These are phyloP conservation scores for Caracal caracal DNA, from an alignment of 2,113 vertebrate species.

Conservation along the genomic window DNA sequence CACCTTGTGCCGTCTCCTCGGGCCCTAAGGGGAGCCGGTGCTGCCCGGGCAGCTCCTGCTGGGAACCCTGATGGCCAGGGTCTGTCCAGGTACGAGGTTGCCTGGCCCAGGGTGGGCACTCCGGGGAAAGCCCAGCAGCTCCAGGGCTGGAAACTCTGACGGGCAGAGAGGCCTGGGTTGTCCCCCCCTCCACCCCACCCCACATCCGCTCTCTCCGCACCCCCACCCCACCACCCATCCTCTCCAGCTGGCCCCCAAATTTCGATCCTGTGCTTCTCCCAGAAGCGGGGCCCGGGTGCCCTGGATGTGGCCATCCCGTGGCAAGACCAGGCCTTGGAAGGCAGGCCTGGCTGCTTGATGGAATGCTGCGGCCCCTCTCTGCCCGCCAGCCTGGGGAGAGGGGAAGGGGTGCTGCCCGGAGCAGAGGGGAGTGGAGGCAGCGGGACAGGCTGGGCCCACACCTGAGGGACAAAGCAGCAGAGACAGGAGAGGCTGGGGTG, in stretches of 20 bases:
- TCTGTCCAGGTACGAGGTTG: constrained; percentile 7
- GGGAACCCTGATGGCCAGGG: background rate
- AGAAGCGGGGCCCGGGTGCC: background rate
- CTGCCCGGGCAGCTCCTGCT: background rate
- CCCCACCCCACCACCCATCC: constrained; percentile 33
- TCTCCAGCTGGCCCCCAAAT: constrained; percentile 46
- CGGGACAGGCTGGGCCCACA: background rate
- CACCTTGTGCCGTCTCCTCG: constrained; percentile 40
- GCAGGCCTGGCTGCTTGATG: background rate
- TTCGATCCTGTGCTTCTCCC: constrained; percentile 29
- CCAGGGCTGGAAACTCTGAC: constrained; percentile 78
- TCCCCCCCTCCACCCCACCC: constrained; percentile 53
- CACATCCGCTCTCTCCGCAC: constrained; percentile 75
- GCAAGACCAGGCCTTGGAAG: background rate
- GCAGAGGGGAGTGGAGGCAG: background rate
- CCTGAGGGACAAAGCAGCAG: background rate
- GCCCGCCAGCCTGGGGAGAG: background rate
- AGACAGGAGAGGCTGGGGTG: background rate
- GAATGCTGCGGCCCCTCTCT: background rate
- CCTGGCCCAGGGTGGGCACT: constrained; percentile 31
- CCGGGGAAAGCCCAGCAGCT: constrained; percentile 66
- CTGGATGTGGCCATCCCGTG: background rate
- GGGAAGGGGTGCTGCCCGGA: background rate
- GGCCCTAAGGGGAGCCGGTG: constrained; percentile 36
- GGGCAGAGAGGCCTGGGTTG: constrained; percentile 59